Percentiles rank a stretch among this genome's conserved stretches.
Conservation (phyloP, 2,113 vertebrate genomes). For the Cryptoleucopteryx plumbea region DNA sequence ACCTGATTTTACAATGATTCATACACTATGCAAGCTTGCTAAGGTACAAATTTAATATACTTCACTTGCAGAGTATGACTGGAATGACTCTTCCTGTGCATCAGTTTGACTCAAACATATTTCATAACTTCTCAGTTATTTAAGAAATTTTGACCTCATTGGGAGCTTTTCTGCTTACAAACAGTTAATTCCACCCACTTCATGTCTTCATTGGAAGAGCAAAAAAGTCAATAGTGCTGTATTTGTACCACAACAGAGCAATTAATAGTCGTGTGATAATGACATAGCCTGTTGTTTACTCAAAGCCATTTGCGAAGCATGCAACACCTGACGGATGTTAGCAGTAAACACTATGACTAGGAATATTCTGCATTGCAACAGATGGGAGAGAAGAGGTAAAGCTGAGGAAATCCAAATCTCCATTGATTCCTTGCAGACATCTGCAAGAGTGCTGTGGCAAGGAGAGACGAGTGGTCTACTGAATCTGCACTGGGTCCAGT, state of each 20-base stretch:
- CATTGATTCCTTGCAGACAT: not conserved
- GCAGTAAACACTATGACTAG: not conserved
- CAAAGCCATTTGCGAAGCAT: not conserved
- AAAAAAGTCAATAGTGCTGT: not conserved
- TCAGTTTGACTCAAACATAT: not conserved
- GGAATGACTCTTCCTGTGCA: not conserved
- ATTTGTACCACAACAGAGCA: not conserved
- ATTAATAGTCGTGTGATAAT: not conserved
- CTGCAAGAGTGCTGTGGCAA: not conserved
- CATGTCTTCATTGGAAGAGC: not conserved
- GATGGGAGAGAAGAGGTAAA: not conserved
- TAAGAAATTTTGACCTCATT: not conserved
- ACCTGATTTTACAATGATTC: not conserved
- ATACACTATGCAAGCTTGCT: not conserved
- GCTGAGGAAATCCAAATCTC: not conserved
- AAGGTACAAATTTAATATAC: not conserved
- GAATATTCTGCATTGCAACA: not conserved
- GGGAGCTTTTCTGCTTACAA: not conserved
- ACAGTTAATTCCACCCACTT: not conserved
- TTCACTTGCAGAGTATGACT: not conserved
- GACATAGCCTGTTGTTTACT: not conserved
- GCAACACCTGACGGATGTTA: not conserved
- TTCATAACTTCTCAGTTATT: not conserved
- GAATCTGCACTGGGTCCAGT: accelerated
- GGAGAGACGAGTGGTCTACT: not conserved